Base-by-base conservation (phyloP, 53 echinoderm and acorn worm genomes). In the Holothuria leucospilota region DNA sequence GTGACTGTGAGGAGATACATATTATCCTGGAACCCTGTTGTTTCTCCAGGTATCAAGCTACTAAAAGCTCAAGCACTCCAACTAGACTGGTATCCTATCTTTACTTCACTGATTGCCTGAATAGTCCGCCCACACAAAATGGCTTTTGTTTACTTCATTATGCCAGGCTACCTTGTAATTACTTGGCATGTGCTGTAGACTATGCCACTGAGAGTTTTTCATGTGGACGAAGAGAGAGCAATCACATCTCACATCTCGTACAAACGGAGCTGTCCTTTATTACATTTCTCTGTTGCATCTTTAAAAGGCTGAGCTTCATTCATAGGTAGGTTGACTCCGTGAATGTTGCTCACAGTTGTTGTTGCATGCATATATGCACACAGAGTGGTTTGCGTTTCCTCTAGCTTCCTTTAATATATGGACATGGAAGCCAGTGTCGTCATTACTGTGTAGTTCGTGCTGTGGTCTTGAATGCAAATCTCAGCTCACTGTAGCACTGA, bases 101-200 rank as follows among this genome's bases (percentile, higher is more conserved):
- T 52, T 49, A 6, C 56, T 56, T 56, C 56, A 56, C 56, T 56
- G 56, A 40, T 29, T 75, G 75, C 75, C 49, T 72, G 75, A 75
- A 52, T 52, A 24, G 75, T n/a, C 75, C 75, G 25, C 75, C 75
- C 75, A 75, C 75, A 26, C 75, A 75, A 75, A 75, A 75, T 25
- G 53, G 75, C 75, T 75, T 74, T 75, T 75, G 75, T 75, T 75
- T 75, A 75, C 75, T 75, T 75, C 75, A 75, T 75, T 75, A 75
- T 75, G 75, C 51, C n/a, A 4, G 75, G 51, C 75, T 75, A 26
- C 25, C 49, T 52, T 75, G 75, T 75, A 75, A 75, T 75, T 49
- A 75, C 75, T 52, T 52, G 49, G 75, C 51, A 75, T 75, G 75
- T 75, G 41, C 75, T 75, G 51, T 52, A 25, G 49, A 49, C 75